Base-by-base conservation (phyloP, 2,113 vertebrate genomes). In the Triplophysa tibetana region DNA sequence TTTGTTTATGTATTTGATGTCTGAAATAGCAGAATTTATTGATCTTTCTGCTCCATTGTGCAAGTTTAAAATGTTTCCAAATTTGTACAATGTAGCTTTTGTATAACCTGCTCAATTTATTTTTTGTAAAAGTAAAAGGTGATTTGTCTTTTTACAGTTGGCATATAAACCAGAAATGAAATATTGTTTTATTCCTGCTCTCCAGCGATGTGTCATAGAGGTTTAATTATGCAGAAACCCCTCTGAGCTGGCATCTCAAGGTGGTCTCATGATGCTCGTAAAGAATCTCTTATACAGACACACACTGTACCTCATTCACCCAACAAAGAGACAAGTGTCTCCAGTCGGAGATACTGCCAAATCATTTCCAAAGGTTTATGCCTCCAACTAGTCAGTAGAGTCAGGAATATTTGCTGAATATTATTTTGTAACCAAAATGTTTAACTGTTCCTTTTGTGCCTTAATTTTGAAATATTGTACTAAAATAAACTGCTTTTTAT, bases 191-290 rank as follows among this genome's bases (percentile, higher is more conserved):
- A 11, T 75, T 8, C 8, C 70, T 45, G 54, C 58, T 29, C 61
- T 52, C 26, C 74, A 52, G 24, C n/a, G 17, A 24, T 43, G 72
- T 83, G 87, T 88, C 79, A 75, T 79, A 66, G 50, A 68, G 82
- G 83, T 80, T 83, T 79, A 86, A 88, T 88, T 79, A 81, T 75
- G 80, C 75, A 79, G 66, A 81, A 83, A 81, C 77, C 60, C 77
- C 77, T 68, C 74, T 33, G 67, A 85, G 86, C 81, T 73, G 76
- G 75, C 66, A 48, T 83, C 88, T 87, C 79, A 89, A 88, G 87
- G 89, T 79, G 78, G 82, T 92, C 92, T 84, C 88, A 82, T 89
- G 88, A 89, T 85, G 79, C 85, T 87, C 86, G 85, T 89, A 78
- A 66, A 58, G 41, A 33, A 41, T 38, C 16, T 26, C 8, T 23